phyloP scores from a whole-genome alignment of 2,797 vertebrate species.

The Sebastolobus alascanus region DNA sequence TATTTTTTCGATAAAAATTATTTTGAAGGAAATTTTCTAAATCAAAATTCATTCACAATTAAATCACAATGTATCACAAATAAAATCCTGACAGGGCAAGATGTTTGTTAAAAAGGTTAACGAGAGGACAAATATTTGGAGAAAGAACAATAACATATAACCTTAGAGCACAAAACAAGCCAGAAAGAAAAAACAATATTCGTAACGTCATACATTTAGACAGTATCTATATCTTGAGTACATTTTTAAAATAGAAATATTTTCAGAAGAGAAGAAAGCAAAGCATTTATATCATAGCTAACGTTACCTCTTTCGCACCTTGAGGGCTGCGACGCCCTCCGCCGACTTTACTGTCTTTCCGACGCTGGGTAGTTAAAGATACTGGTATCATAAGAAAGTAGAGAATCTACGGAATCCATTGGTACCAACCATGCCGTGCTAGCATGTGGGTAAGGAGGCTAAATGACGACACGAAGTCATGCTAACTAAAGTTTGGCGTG shows the following conservation, averaged over 20 bases:
- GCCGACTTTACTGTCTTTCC: no score
- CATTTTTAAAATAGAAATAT: neutral
- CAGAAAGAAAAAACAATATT: neutral
- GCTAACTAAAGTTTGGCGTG: no score
- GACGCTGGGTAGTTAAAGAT: no score
- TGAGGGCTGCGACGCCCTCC: no score
- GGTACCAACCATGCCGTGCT: no score
- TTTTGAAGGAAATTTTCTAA: neutral
- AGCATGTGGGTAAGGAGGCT: no score
- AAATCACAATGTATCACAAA: neutral
- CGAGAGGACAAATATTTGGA: neutral
- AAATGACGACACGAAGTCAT: no score
- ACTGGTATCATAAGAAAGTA: no score
- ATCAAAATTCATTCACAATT: neutral
- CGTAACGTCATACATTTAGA: neutral
- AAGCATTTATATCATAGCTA: no score
- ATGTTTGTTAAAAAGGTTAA: neutral
- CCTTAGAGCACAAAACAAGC: neutral
- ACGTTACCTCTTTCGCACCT: no score
- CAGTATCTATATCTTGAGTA: neutral
- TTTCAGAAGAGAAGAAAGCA: neutral
- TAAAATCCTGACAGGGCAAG: neutral
- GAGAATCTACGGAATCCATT: no score
- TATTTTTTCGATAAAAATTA: neutral
- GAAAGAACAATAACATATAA: neutral